Conservation (phyloP, 2,113 vertebrate species). For the Mesitornis unicolor region DNA sequence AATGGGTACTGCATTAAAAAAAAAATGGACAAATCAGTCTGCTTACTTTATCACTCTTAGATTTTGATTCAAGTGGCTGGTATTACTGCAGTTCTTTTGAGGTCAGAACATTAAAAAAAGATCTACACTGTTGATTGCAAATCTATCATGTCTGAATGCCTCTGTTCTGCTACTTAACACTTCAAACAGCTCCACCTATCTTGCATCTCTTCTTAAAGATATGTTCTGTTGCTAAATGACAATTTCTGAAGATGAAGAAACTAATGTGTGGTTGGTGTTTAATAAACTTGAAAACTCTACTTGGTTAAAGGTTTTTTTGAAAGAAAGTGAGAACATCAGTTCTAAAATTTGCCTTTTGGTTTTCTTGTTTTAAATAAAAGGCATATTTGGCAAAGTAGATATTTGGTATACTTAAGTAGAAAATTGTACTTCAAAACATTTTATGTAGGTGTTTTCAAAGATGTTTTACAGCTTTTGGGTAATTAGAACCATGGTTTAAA, state of each 20-base stretch:
- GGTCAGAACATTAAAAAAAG: not conserved
- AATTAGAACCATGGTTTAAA: not conserved
- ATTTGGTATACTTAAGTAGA: not conserved
- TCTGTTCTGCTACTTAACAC: not conserved
- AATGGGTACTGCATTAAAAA: not conserved
- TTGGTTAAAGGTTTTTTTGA: not conserved
- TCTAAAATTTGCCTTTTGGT: not conserved
- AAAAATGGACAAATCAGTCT: not conserved
- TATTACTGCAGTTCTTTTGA: not conserved
- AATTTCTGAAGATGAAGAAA: not conserved
- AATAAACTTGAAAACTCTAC: not conserved
- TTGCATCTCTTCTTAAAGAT: not conserved
- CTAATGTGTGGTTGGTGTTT: not conserved
- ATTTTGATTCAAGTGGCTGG: not conserved
- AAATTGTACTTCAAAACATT: not conserved
- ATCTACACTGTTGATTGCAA: not conserved
- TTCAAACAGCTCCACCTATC: not conserved
- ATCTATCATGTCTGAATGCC: not conserved
- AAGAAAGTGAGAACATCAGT: not conserved
- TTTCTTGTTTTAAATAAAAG: not conserved
- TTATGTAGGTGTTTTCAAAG: not conserved
- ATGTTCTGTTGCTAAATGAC: not conserved
- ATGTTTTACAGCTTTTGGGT: not conserved
- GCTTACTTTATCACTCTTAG: not conserved
- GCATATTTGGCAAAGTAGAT: not conserved